Evolutionary conservation across 2,888 invertebrate genomes (phyloP).

Genomic region (Kryphioiulus occultus): DNA sequence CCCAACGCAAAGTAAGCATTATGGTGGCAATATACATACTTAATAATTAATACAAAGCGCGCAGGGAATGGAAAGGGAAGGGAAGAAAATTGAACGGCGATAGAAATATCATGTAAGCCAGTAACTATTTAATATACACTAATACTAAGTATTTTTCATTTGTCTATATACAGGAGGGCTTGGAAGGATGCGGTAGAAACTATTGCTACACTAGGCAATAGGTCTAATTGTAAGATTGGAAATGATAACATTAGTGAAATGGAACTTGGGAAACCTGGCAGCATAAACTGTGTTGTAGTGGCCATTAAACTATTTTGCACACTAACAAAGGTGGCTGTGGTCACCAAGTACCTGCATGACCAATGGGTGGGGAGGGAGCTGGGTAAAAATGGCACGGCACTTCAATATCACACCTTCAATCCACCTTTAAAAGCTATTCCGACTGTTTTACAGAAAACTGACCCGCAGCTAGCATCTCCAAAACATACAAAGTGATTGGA

Average conservation of each 20-base stretch:
- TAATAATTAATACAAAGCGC: constrained; percentile 30
- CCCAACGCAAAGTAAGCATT: neutral
- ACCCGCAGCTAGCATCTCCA: neutral
- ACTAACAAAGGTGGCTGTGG: neutral
- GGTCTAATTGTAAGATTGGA: neutral
- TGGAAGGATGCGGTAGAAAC: constrained; percentile 9
- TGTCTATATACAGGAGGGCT: constrained; percentile 11
- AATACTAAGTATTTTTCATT: constrained; percentile 24
- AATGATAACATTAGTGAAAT: neutral
- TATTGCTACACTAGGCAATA: neutral
- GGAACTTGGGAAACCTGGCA: neutral
- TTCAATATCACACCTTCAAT: constrained; percentile 10
- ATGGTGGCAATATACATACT: constrained; percentile 13
- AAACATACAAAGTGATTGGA: neutral
- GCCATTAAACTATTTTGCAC: neutral
- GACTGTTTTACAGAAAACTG: neutral
- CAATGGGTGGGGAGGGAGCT: neutral
- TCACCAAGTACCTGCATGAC: neutral
- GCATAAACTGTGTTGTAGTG: neutral
- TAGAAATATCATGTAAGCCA: constrained; percentile 31
- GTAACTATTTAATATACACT: constrained; percentile 25
- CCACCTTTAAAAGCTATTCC: neutral
- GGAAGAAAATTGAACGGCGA: constrained; percentile 19
- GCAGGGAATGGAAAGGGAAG: neutral
- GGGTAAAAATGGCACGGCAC: constrained; percentile 18